A percentile compares a stretch with the other conserved stretches of the same genome.
These are phyloP conservation scores for Lamellibrachia satsuma DNA, from an alignment of 2,888 invertebrate species.

Conservation along the genomic window DNA sequence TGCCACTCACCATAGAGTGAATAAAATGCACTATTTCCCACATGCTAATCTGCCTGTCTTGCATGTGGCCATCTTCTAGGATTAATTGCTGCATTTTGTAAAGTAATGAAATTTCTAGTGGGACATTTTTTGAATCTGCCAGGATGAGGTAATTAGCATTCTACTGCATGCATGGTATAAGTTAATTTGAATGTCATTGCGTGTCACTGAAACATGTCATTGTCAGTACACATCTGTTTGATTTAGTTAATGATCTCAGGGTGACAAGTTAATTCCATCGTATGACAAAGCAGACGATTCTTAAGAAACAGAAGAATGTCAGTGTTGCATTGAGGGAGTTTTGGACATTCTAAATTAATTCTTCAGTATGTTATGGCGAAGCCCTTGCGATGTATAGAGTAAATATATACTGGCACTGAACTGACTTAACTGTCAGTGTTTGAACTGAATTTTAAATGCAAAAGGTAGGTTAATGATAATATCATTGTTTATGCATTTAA, in stretches of 20 bases:
- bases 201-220: neutral
- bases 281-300: neutral
- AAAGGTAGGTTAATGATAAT: neutral
- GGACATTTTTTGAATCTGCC: neutral
- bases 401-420: too few species aligned
- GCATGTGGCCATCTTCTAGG: neutral
- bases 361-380: neutral
- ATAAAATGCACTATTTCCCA: neutral
- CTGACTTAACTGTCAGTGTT: neutral
- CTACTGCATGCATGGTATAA: conserved; percentile 1
- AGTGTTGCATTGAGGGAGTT: neutral
- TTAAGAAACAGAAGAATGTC: neutral
- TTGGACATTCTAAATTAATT: neutral
- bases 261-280: neutral
- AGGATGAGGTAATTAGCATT: neutral
- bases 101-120: conserved; percentile 11
- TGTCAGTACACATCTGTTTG: neutral
- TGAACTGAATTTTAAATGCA: neutral
- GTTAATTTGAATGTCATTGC: neutral
- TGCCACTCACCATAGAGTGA: neutral
- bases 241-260: conserved; percentile 17
- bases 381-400: too few species aligned
- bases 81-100: conserved; percentile 1
- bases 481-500: neutral
- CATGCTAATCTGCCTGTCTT: neutral